Conservation (phyloP, 2,113 vertebrate species). For the Hucho hucho region DNA sequence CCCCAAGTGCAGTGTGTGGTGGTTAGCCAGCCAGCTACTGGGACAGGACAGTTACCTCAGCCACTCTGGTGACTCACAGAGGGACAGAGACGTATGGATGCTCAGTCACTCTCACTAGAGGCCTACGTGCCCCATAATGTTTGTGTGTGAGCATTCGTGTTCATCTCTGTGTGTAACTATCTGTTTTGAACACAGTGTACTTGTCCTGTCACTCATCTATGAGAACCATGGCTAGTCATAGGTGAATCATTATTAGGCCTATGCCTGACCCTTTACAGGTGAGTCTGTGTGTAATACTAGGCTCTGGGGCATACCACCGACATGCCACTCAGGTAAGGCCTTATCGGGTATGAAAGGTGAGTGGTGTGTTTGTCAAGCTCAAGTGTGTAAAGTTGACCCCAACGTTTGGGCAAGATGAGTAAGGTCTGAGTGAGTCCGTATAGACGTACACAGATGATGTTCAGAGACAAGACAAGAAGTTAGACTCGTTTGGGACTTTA, state of each 20-base stretch:
- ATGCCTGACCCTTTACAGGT: conserved; percentile 30
- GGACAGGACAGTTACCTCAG: too few relatives aligned
- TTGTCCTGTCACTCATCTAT: conserved; percentile 31
- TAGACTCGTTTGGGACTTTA: conserved; percentile 34
- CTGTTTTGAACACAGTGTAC: conserved; percentile 6
- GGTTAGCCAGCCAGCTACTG: background rate
- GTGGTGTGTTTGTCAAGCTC: conserved; percentile 53
- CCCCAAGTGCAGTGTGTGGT: background rate
- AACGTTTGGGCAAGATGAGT: conserved; percentile 50
- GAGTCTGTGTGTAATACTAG: conserved; percentile 35
- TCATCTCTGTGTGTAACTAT: conserved; percentile 17
- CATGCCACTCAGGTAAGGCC: conserved; percentile 47
- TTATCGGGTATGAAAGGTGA: conserved; percentile 57
- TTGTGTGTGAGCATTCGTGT: conserved; percentile 15
- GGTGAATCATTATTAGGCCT: conserved; percentile 38
- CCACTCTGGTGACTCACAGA: too few relatives aligned
- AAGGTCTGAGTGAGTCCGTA: background rate
- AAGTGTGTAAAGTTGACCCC: conserved; percentile 58
- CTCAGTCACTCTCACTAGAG: too few relatives aligned
- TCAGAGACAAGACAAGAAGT: conserved; percentile 43
- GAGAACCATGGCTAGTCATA: conserved; percentile 26
- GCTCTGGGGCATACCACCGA: conserved; percentile 55
- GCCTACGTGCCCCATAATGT: too few relatives aligned
- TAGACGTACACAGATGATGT: conserved; percentile 29
- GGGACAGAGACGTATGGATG: too few relatives aligned